Evolutionary conservation across 1,140 invertebrate genomes (phyloP).

Genomic region (Sarcophaga peregrina): DNA sequence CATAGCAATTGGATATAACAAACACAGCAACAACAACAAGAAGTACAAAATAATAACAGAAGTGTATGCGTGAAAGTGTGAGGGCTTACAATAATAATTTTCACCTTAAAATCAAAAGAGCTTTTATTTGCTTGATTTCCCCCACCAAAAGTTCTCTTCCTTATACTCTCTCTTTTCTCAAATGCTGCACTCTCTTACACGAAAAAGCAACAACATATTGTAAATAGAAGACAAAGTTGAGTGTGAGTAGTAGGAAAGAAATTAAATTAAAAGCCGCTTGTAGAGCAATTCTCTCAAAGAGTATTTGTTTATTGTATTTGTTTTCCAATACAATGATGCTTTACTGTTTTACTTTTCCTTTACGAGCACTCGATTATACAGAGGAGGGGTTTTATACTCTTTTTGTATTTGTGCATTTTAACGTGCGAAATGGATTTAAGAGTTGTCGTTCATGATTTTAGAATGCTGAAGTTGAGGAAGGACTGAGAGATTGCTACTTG

Average conservation of each 20-base stretch:
- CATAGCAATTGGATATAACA: background rate
- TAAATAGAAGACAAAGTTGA: background rate
- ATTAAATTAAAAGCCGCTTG: slow-evolving; percentile 19
- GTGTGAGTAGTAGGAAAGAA: background rate
- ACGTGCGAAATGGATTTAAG: too few species aligned
- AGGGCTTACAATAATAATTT: background rate
- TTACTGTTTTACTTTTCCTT: too few species aligned
- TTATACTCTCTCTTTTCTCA: too few species aligned
- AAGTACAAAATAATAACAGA: background rate
- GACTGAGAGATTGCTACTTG: too few species aligned
- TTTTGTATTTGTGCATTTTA: too few species aligned
- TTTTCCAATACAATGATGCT: too few species aligned
- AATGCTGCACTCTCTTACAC: background rate
- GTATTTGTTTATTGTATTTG: too few species aligned
- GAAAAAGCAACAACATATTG: slow-evolving; percentile 21
- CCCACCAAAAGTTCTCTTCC: too few species aligned
- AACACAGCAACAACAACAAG: background rate
- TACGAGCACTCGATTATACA: too few species aligned
- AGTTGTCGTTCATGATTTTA: too few species aligned
- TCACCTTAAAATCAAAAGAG: background rate
- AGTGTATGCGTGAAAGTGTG: background rate
- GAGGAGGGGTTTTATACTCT: too few species aligned
- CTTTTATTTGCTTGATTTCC: background rate
- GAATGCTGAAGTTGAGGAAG: too few species aligned
- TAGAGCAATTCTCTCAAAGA: background rate